These are phyloP conservation scores for Neoseiulus cucumeris DNA, from an alignment of 1,140 invertebrate genomes.

Conservation along the genomic window DNA sequence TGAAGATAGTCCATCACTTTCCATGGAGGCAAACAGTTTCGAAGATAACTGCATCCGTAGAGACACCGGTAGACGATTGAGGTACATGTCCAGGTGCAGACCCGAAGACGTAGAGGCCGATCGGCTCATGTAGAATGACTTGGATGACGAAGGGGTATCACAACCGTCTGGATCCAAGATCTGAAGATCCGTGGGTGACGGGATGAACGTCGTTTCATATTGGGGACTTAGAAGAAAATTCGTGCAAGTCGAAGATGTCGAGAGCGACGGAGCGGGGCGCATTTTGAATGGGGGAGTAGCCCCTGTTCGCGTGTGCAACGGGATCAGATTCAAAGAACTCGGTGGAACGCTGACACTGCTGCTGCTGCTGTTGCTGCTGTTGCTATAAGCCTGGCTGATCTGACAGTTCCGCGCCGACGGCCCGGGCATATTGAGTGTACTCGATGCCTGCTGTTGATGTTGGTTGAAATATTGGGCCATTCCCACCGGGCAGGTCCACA, in stretches of 20 bases:
- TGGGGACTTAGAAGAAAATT: slow-evolving; percentile 11
- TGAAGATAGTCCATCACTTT: slow-evolving; percentile 21
- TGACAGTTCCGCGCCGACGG: background rate
- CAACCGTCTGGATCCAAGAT: slow-evolving; percentile 2
- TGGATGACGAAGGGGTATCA: slow-evolving; percentile 7
- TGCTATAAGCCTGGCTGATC: slow-evolving; percentile 6
- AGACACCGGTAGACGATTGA: slow-evolving; percentile 17
- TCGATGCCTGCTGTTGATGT: background rate
- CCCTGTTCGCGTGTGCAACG: slow-evolving; percentile 10
- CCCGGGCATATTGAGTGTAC: background rate
- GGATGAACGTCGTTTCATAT: slow-evolving; percentile 4
- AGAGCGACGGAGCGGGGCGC: slow-evolving; percentile 11
- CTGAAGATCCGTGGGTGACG: slow-evolving; percentile 6
- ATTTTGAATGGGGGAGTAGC: slow-evolving; percentile 11
- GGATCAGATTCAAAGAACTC: slow-evolving; percentile 4
- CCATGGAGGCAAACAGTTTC: slow-evolving; percentile 20
- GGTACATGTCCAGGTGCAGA: slow-evolving; percentile 19
- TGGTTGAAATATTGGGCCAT: background rate
- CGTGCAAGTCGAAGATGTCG: slow-evolving; percentile 11
- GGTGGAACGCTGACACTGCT: background rate
- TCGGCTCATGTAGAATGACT: slow-evolving; percentile 11
- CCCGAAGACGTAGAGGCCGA: slow-evolving; percentile 12
- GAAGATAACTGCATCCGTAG: slow-evolving; percentile 17
- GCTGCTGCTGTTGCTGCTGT: slow-evolving; percentile 7
- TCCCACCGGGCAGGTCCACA: slow-evolving; percentile 5